Evolutionary conservation across 2,113 vertebrate genomes (phyloP), one percentile per base, ranked within the genome.

Genomic region (Gnathonemus echidnorhynchus): DNA sequence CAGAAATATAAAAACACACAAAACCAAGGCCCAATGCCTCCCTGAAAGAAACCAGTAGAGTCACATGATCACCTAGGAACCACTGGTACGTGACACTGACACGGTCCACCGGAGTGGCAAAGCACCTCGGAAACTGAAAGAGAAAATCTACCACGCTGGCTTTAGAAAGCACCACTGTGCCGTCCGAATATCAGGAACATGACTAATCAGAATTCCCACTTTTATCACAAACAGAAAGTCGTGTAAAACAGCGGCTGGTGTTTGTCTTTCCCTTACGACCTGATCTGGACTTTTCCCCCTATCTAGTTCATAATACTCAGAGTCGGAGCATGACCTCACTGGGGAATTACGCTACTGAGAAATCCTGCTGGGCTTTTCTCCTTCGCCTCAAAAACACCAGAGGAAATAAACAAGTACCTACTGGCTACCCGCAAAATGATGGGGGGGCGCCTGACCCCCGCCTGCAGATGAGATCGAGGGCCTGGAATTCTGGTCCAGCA

Each of bases 1-100:
- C 74, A 89, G 91, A 91, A 94, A 93, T 94, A 94, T 94, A 89
- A 91, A 91, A 92, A 94, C 92, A 91, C 92, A 94, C 15, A 39
- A 27, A 53, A 80, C 90, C 91, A 90, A 91, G 88, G 88, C 83
- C 92, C 94, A 91, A 94, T 95, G 93, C 92, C 74, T 80, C 35
- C 15, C 35, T 80, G 21, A 13, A 86, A 27, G 84, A 86, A 27
- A 49, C 31, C 74, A 27, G 27, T 0, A 27, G 45, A 50, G n/a
- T 50, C 45, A 48, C 46, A 13, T 49, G n/a, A 50, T 27, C 62
- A 15, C 13, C 2, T 5, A 80, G 74, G 17, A 42, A 80, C n/a
- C n/a, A 27, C 4, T 31, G 62, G 74, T 17, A 42, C 7, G 74
- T 80, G 31, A 80, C 74, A 80, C 15, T 80, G 74, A 42, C 74